Conservation (phyloP, 2,797 vertebrate genomes). For the Benthosema pterotum region DNA sequence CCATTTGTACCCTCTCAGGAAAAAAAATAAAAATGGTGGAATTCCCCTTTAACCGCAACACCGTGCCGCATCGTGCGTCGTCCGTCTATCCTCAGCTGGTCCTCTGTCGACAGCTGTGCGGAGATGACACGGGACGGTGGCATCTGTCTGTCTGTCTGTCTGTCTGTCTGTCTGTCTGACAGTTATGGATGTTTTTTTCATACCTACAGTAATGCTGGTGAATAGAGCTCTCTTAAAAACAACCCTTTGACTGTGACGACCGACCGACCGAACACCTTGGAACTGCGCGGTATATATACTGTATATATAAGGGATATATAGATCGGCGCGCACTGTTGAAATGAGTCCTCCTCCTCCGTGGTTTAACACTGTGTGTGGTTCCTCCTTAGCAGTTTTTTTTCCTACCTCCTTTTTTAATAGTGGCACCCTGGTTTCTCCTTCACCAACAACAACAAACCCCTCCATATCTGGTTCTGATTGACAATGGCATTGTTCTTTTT, state of each 20-base stretch:
- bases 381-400: conserved; percentile 48
- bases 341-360: conserved; percentile 58
- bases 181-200: conserved; percentile 32
- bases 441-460: conserved; percentile 42
- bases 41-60: conserved; percentile 67
- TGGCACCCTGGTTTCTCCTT: conserved; percentile 62
- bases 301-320: too few relatives aligned
- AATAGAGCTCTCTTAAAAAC: conserved; percentile 48
- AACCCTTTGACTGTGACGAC: conserved; percentile 39
- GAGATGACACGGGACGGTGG: conserved; percentile 23
- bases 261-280: conserved; percentile 50
- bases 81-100: conserved; percentile 67
- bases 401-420: conserved; percentile 42
- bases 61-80: too few relatives aligned
- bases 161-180: too few relatives aligned
- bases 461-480: conserved; percentile 61
- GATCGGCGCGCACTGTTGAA: conserved; percentile 61
- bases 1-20: too few relatives aligned
- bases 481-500: conserved; percentile 64
- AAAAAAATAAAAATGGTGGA: too few relatives aligned
- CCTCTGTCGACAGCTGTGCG: conserved; percentile 63
- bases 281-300: conserved; percentile 51
- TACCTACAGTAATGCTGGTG: conserved; percentile 56
- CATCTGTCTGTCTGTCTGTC: too few relatives aligned
- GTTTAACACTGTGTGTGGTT: conserved; percentile 50